Percentiles rank a stretch among this genome's conserved stretches.
Evolutionary conservation across 2,113 vertebrate species (phyloP).

Genomic region (Hippocampus guttulatus): DNA sequence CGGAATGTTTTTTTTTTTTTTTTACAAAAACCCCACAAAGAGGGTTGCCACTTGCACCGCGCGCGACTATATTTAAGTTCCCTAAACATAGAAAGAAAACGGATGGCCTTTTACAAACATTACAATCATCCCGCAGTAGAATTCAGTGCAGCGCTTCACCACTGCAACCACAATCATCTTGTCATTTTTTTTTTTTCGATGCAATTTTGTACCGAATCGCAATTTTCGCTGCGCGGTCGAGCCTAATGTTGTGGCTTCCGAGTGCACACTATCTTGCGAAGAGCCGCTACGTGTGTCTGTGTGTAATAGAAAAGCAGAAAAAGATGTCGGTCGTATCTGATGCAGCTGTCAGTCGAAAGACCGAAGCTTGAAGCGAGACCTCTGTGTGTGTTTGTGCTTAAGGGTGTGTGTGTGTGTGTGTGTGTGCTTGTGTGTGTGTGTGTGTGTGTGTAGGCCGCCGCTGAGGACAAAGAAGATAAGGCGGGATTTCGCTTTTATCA

Average conservation of each 20-base stretch:
- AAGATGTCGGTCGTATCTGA: conserved; percentile 51
- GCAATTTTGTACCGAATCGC: not conserved
- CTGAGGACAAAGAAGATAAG: conserved; percentile 51
- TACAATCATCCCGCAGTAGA: not conserved
- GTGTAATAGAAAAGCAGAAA: conserved; percentile 20
- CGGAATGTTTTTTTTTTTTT: too few relatives aligned
- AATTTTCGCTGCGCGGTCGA: not conserved
- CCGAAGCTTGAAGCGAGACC: conserved; percentile 24
- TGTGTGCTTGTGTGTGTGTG: conserved; percentile 20
- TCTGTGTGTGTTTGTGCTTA: not conserved
- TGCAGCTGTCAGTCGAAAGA: conserved; percentile 38
- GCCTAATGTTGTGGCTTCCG: not conserved
- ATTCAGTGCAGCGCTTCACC: not conserved
- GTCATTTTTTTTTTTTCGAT: not conserved
- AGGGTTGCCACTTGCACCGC: too few relatives aligned
- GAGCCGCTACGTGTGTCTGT: not conserved
- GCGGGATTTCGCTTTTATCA: conserved; percentile 41
- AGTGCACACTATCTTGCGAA: not conserved
- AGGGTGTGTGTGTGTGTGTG: conserved; percentile 8
- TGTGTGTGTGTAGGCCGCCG: conserved; percentile 21
- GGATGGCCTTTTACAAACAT: not conserved
- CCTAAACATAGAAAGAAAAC: too few relatives aligned
- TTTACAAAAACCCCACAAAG: too few relatives aligned
- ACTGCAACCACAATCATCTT: not conserved
- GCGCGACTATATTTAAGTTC: too few relatives aligned